Evolutionary conservation across 2,797 vertebrate genomes (phyloP).

Genomic region (Decapterus maruadsi): DNA sequence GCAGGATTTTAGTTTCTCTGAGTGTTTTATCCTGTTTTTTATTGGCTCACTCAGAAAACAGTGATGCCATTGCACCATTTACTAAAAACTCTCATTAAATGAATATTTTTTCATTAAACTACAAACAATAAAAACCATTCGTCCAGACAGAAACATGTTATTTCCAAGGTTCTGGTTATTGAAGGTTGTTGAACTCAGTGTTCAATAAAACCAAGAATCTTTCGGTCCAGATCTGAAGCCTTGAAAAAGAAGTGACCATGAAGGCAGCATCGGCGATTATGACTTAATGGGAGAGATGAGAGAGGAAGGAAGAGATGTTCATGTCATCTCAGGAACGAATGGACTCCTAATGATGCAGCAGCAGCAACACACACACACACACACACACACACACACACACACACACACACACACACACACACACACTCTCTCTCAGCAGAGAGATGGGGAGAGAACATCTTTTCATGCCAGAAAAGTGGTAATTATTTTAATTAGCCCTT

Average conservation of each 20-base stretch:
- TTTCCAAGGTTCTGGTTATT: no score
- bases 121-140: no score
- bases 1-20: no score
- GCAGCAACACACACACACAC: slow-evolving; percentile 5
- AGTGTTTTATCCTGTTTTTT: no score
- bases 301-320: slow-evolving; percentile 6
- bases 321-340: slow-evolving; percentile 56
- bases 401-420: no score
- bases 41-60: no score
- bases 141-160: no score
- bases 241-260: slow-evolving; percentile 5
- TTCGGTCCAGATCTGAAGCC: slow-evolving; percentile 3
- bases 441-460: slow-evolving; percentile 36
- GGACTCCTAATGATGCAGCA: slow-evolving; percentile 67
- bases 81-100: no score
- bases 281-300: slow-evolving; percentile 21
- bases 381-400: no score
- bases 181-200: no score
- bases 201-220: not conserved
- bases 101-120: no score
- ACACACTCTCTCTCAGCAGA: not conserved
- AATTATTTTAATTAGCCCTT: slow-evolving; percentile 84
- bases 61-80: no score
- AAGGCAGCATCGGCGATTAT: slow-evolving; percentile 27
- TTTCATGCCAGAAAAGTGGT: slow-evolving; percentile 69